Base-by-base conservation (phyloP, 2,113 vertebrate genomes). In the Sarotherodon lohbergeri region DNA sequence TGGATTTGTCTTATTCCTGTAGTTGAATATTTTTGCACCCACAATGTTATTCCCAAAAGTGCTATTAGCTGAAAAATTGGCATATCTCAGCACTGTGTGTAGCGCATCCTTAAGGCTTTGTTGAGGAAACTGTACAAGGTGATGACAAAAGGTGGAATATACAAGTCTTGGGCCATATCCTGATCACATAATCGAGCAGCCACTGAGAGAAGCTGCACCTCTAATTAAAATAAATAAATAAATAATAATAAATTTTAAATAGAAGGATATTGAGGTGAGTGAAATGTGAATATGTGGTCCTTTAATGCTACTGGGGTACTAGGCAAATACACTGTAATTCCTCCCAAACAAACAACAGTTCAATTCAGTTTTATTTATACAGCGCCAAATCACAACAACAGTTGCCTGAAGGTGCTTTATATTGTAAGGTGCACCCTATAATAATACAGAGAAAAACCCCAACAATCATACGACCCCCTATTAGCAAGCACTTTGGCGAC, bases 331-430 rank as follows among this genome's bases (percentile, higher is more conserved):
- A 4, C 34, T 68, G 19, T 13, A 0, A 22, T 68, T 68, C 32
- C 32, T 36, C 32, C 59, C 59, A 63, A 63, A 12, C 59, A 63
- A 63, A 63, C 4, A 8, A 17, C 29, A 63, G 4, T 4, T 63
- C 9, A 2, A n/a, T 36, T 63, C 32, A 11, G 59, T 63, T 63
- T 63, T 63, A 63, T 63, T 63, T 36, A n/a, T 63, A 63, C 17
- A 63, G 59, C 1, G 1, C 17, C 59, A 63, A 63, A 63, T 63
- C 59, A 36, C 61, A 10, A 11, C 12, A 14, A 46, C 34, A 63
- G 59, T n/a, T 36, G 32, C 9, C 59, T 36, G 2, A 0, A 36
- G 17, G 59, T 2, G 0, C 59, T 63, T 63, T 63, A 63, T 63
- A n/a, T 36, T 63, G 32, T 63, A 36, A n/a, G 36, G 9, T 36